Percentiles rank a stretch among this genome's conserved stretches.
Conservation (phyloP, 2,888 invertebrate genomes). For the Volucella inflata region DNA sequence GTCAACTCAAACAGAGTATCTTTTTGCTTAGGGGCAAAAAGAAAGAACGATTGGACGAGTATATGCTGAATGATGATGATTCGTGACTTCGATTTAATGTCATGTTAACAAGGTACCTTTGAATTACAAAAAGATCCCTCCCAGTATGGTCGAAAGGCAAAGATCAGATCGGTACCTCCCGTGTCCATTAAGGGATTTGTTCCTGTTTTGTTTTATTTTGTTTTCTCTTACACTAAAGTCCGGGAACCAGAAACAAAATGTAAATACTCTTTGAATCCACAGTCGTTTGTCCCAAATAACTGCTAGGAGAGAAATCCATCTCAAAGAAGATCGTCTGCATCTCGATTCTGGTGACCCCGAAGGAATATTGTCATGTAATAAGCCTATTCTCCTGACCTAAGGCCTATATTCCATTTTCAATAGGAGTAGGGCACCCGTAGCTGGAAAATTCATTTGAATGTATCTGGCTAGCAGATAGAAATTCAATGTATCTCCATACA, state of each 20-base stretch:
- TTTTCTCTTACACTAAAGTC: background rate
- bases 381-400: conserved; percentile 58
- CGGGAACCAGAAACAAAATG: conserved; percentile 37
- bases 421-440: conserved; percentile 51
- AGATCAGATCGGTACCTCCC: conserved; percentile 50
- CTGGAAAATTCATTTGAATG: conserved; percentile 51
- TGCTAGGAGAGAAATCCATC: conserved; percentile 56
- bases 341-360: conserved; percentile 59
- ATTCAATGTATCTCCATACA: too few species aligned
- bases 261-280: conserved; percentile 26
- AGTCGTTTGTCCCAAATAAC: conserved; percentile 49
- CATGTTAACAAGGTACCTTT: conserved; percentile 60
- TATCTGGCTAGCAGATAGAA: background rate
- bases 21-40: conserved; percentile 48
- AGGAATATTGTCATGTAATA: conserved; percentile 57
- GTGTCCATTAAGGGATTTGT: conserved; percentile 60
- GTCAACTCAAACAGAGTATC: conserved; percentile 30
- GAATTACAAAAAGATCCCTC: conserved; percentile 21
- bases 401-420: conserved; percentile 49
- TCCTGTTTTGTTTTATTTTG: background rate
- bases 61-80: conserved; percentile 63
- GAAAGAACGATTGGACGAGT: conserved; percentile 6
- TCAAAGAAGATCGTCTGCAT: conserved; percentile 49
- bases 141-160: conserved; percentile 22
- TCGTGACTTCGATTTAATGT: conserved; percentile 71